Base-by-base conservation (phyloP, 2,797 vertebrate species). In the Serranus cabrilla region DNA sequence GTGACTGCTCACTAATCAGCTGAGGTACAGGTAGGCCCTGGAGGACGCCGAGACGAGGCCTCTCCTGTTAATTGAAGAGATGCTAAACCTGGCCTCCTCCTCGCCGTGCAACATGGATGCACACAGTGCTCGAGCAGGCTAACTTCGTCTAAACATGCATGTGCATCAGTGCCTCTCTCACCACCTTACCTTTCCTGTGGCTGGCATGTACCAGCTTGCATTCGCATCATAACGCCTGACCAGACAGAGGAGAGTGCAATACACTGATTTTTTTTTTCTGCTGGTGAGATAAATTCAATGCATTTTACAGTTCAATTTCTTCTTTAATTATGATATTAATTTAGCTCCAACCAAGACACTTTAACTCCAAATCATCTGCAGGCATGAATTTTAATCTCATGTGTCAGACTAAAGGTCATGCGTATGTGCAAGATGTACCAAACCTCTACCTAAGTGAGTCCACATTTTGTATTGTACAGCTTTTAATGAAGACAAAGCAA, bases 1-100 rank as follows among this genome's bases (percentile, higher is more conserved):
- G 92, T 93, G 92, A 94, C 93, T 93, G 92, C 90, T 93, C 89
- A 91, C 92, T 94, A 95, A 94, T 94, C 90, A 91, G 90, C 69
- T 45, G 81, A 78, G 87, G 90, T 87, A 91, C 93, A 94, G 93
- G 93, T 93, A 91, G 91, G 85, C 92, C 92, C 94, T 79, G 82
- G 91, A 92, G 93, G 92, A 92, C 59, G 57, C 75, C 14, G 16
- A 89, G 84, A 90, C 81, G 47, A 85, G 87, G 80, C 91, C 91
- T 92, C 88, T 93, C 82, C 83, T 90, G 91, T 76, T 94, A 94
- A 94, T 93, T 94, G 92, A 91, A 92, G 93, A 89, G 90, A 92
- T 82, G 87, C 88, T 91, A 89, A 88, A 87, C 71, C 80, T 74
- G 75, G 79, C 82, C 72, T 78, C 76, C 60, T 75, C 34, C 64